A percentile compares a stretch with the other conserved stretches of the same genome.
Evolutionary conservation across 2,113 vertebrate genomes (phyloP).

Genomic region (Catharus bicknelli): DNA sequence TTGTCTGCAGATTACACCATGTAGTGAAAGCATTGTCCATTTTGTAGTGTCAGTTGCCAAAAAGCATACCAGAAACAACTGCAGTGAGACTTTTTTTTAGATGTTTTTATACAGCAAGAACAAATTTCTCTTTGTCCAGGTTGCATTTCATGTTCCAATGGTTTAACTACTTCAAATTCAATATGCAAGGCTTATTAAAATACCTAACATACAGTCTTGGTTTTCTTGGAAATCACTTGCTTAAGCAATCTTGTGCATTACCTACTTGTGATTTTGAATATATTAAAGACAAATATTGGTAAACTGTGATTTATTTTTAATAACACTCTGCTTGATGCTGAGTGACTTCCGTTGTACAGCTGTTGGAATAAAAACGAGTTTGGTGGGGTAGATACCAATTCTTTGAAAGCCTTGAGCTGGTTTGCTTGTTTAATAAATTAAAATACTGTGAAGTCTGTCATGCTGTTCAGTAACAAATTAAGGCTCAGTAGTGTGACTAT

Average conservation of each 20-base stretch:
- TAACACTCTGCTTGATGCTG: not conserved
- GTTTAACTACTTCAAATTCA: not conserved
- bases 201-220: rapidly evolving
- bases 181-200: not conserved
- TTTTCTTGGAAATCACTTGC: not conserved
- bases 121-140: not conserved
- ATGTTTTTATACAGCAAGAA: not conserved
- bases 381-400: not conserved
- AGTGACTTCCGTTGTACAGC: not conserved
- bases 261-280: not conserved
- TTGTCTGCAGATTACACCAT: not conserved
- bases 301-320: not conserved
- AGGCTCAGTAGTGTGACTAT: not conserved
- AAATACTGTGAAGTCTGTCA: not conserved
- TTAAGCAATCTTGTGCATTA: not conserved
- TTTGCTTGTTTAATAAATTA: not conserved
- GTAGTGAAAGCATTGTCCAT: not conserved
- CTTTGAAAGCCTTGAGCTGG: not conserved
- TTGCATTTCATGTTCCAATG: not conserved
- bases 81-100: not conserved
- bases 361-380: not conserved
- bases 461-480: not conserved
- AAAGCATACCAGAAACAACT: not conserved
- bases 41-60: not conserved
- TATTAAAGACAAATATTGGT: not conserved